Evolutionary conservation across 2,797 vertebrate species (phyloP), one percentile per base, ranked within the genome.

Genomic region (Lates japonicus): DNA sequence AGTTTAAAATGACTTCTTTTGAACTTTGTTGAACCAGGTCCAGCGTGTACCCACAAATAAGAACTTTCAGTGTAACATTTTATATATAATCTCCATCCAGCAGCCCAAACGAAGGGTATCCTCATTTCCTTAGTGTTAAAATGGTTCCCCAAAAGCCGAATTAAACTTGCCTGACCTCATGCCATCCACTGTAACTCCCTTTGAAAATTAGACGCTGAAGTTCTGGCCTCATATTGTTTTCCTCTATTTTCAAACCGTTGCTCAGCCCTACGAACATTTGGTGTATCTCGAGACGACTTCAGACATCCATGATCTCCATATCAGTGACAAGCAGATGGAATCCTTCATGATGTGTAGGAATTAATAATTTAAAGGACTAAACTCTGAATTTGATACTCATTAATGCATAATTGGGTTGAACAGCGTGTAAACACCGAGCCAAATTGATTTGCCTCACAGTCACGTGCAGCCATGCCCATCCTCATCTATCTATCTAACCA

Each of bases 351-450:
- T 82, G 79, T 74, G 70, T 59, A 51, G 62, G 74, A 69, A 85
- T 86, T 52, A 87, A 88, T 88, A 52, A 86, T 87, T 80, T 19
- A 89, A 62, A 44, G 9, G 73, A 74, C 52, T 86, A 80, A 90
- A 90, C 80, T 80, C 44, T 76, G 68, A 63, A 85, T 91, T 74
- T 88, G 83, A 93, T 74, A 67, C 55, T 72, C 7, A 19, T 58
- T n/a, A n/a, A 76, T 76, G 46, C 31, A 78, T 81, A 80, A 90
- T 67, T 72, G 57, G 77, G 10, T 76, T 74, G 70, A 62, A 88
- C 87, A 86, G 70, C 49, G 71, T 83, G 87, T 90, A 92, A 93
- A 93, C 87, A 93, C 61, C 3, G 42, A 72, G 70, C 22, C 33
- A 42, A 73, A 87, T 79, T 78, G 77, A 88, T 78, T 79, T 65